Evolutionary conservation across 1,140 invertebrate genomes (phyloP), one percentile per base, ranked within the genome.

Genomic region (Platyura marginata): DNA sequence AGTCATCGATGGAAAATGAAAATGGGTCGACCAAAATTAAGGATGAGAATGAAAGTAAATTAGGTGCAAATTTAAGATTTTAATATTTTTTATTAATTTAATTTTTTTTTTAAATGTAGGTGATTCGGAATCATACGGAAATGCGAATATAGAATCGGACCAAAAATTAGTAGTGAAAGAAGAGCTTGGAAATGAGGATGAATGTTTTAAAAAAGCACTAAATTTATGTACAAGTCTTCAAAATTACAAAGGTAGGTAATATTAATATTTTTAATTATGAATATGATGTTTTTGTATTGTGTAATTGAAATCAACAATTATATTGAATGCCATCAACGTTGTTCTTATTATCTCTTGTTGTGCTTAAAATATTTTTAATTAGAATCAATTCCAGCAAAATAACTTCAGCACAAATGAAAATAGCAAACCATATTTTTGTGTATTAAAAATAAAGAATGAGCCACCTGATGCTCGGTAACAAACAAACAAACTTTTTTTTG

Each of bases 1-100:
- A 67, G 45, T 65, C 64, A 22, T 62, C 62, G 43, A 47, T 59
- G 8, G 42, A 29, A 37, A 53, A 57, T 42, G 56, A 52, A 40
- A n/a, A n/a, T n/a, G 55, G 56, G 45, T 42, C 59, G 40, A 44
- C 57, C 2, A 69, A 63, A 51, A 65, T 70, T 22, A 71, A 71
- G 52, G 69, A 72, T 48, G 70, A 72, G 48, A 66, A 69, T 53
- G 69, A 70, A 46, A 73, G 71, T 66, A 59, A 68, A 61, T 56
- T 51, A 35, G 57, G 56, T 64, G 46, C 51, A 55, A 25, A 15
- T 52, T n/a, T 44, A 51, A 15, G 41, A 44, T 5, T 49, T 52
- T 10, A 49, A 49, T 22, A 39, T 23, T 16, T 48, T 49, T 35
- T 48, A 47, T 42, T 45, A 46, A 21, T 44, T 42, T 18, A 16